phyloP scores from a whole-genome alignment of 2,888 invertebrate genomes.

The Esperia sulphurella region DNA sequence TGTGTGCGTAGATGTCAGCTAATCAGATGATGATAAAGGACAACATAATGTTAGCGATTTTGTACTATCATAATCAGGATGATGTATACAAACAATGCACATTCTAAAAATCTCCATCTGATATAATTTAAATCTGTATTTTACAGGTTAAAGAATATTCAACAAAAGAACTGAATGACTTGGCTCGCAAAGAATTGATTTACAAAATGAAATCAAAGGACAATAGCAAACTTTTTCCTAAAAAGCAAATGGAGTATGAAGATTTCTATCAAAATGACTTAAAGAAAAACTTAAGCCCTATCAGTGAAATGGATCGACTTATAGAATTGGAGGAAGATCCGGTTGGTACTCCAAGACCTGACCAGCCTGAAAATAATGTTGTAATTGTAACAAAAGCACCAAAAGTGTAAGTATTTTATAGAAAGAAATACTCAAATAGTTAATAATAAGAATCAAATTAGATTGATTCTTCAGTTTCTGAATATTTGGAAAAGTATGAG shows the following conservation, averaged over 20 bases:
- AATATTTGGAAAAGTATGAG: too few species aligned
- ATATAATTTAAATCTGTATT: too few species aligned
- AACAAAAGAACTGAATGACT: slow-evolving; percentile 59
- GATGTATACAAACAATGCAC: too few species aligned
- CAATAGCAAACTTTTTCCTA: slow-evolving; percentile 33
- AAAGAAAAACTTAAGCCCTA: slow-evolving; percentile 32
- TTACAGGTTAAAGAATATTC: slow-evolving; percentile 65
- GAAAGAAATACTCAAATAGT: too few species aligned
- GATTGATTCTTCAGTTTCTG: too few species aligned
- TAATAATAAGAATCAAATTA: too few species aligned
- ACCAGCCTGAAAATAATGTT: slow-evolving; percentile 53
- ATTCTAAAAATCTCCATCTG: too few species aligned
- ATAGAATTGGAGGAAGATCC: slow-evolving; percentile 65
- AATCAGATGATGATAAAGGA: too few species aligned
- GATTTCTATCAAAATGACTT: slow-evolving; percentile 13
- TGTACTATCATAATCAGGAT: too few species aligned
- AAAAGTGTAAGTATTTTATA: slow-evolving; percentile 33
- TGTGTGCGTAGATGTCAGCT: too few species aligned
- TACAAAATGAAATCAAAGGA: slow-evolving; percentile 37
- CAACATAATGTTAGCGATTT: too few species aligned
- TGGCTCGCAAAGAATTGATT: slow-evolving; percentile 53
- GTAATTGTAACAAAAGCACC: slow-evolving; percentile 48
- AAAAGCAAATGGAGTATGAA: slow-evolving; percentile 22
- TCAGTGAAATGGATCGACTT: slow-evolving; percentile 40
- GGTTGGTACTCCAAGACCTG: slow-evolving; percentile 51